Base-by-base conservation (phyloP, 1,140 invertebrate genomes). In the Lethocerus indicus region DNA sequence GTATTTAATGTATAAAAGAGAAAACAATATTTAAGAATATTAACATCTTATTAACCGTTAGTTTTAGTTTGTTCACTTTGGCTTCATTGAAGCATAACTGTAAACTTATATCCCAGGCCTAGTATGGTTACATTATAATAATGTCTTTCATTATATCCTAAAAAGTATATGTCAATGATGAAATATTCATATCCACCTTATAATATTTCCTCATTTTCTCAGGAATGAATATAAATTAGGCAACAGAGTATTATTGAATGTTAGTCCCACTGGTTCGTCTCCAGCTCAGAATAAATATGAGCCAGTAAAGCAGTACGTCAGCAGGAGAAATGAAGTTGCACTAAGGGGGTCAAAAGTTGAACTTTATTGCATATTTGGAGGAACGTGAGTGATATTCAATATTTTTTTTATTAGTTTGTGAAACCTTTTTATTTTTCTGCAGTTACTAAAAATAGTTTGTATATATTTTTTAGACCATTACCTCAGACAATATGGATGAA, bases 141-240 rank as follows among this genome's bases (percentile, higher is more conserved):
- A n/a, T n/a, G n/a, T n/a, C n/a, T n/a, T n/a, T n/a, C n/a, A n/a
- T n/a, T n/a, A n/a, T n/a, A n/a, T n/a, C n/a, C n/a, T n/a, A n/a
- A n/a, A n/a, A n/a, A n/a, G n/a, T n/a, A n/a, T n/a, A n/a, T n/a
- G n/a, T n/a, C n/a, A n/a, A n/a, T n/a, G n/a, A n/a, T n/a, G n/a
- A n/a, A n/a, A n/a, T n/a, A n/a, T n/a, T n/a, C n/a, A n/a, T n/a
- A n/a, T n/a, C n/a, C n/a, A n/a, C n/a, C n/a, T n/a, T n/a, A n/a
- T n/a, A n/a, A n/a, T n/a, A 42, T 23, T 44, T 20, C 35, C 28
- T 35, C 26, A 18, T 37, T 43, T 49, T 52, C 45, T 18, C 52
- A 77, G 85, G 57, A 87, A 82, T 60, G 87, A 90, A 63, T 93
- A 91, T 64, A 92, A 93, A 67, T 64, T 93, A 5, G 89, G 89